phyloP scores from a whole-genome alignment of 2,888 invertebrate species.

The Caenorhabditis sp. region DNA sequence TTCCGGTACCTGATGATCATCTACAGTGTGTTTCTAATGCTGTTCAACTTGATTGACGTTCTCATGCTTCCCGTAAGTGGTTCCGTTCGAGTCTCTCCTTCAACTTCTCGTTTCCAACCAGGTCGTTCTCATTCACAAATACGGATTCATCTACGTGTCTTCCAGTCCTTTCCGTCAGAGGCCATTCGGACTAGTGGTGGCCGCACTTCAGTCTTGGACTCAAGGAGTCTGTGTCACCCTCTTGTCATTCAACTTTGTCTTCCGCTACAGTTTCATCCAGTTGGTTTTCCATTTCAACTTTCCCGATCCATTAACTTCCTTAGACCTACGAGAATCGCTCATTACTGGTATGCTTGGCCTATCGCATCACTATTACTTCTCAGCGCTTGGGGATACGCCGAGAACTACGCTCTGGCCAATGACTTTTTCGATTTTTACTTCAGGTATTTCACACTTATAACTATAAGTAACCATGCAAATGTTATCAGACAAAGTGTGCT shows the following conservation, averaged over 20 bases:
- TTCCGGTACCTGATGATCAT: conserved; percentile 27
- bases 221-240: conserved; percentile 37
- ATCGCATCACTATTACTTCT: neutral
- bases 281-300: too few relatives aligned
- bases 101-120: neutral
- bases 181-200: conserved; percentile 22
- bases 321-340: neutral
- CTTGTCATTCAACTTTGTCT: conserved; percentile 35
- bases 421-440: conserved; percentile 33
- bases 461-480: neutral
- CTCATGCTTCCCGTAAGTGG: conserved; percentile 32
- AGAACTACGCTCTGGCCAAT: conserved; percentile 5
- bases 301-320: too few relatives aligned
- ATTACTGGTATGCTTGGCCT: conserved; percentile 24
- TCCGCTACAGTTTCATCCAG: conserved; percentile 31
- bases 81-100: too few relatives aligned
- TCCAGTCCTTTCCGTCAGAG: conserved; percentile 7
- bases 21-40: conserved; percentile 32
- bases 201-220: conserved; percentile 16
- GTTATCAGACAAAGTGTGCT: conserved; percentile 17
- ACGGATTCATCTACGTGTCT: conserved; percentile 35
- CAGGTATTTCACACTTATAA: neutral
- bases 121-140: conserved; percentile 25
- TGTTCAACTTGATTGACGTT: conserved; percentile 29
- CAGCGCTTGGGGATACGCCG: conserved; percentile 6